phyloP scores from a whole-genome alignment of 2,797 vertebrate genomes.

The Lindbergichthys nudifrons region DNA sequence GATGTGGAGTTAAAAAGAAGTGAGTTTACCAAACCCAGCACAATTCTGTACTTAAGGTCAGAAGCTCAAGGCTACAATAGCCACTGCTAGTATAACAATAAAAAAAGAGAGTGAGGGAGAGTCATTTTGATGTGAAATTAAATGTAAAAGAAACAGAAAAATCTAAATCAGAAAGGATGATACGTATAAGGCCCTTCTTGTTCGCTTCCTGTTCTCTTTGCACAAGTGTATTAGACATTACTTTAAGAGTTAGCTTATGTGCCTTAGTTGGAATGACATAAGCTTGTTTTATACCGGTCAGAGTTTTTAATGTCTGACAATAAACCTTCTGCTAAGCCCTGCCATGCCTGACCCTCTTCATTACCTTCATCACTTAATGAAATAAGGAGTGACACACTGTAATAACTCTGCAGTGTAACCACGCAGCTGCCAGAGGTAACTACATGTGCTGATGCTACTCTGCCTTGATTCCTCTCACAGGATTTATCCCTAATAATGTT shows the following conservation, averaged over 20 bases:
- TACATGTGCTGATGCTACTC: background rate
- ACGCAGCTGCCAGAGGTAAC: slow-evolving; percentile 3
- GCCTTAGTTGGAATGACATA: slow-evolving; percentile 52
- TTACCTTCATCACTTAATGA: slow-evolving; percentile 50
- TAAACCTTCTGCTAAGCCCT: slow-evolving; percentile 50
- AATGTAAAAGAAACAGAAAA: slow-evolving; percentile 1
- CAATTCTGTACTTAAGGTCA: background rate
- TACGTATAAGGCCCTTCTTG: background rate
- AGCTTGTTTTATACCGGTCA: slow-evolving; percentile 41
- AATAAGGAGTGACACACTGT: slow-evolving; percentile 38
- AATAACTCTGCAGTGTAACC: slow-evolving; percentile 40
- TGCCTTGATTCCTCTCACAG: slow-evolving; percentile 1
- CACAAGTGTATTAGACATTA: slow-evolving; percentile 32
- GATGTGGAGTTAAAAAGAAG: background rate
- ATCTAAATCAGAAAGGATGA: background rate
- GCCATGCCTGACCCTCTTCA: slow-evolving; percentile 49
- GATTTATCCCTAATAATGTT: background rate
- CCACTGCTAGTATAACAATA: background rate
- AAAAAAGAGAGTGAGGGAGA: background rate
- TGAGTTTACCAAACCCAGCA: background rate
- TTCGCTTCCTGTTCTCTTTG: slow-evolving; percentile 12
- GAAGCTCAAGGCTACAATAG: background rate
- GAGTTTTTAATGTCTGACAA: slow-evolving; percentile 56
- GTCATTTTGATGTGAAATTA: background rate
- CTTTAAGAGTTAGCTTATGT: slow-evolving; percentile 18